Evolutionary conservation across 2,797 vertebrate genomes (phyloP).

Genomic region (Tolypeutes matacus): DNA sequence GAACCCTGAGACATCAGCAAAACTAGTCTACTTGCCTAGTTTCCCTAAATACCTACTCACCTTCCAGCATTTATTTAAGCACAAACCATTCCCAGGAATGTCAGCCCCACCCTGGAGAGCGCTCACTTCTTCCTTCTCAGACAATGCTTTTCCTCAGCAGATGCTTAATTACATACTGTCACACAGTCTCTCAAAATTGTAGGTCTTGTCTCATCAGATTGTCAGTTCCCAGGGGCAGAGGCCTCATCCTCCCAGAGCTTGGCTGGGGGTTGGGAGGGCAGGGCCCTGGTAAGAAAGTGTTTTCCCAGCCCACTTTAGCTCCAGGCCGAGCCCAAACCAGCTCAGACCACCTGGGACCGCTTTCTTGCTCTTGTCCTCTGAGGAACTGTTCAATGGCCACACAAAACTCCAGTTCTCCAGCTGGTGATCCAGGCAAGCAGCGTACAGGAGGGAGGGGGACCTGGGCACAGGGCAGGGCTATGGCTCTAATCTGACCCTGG

Average conservation of each 20-base stretch:
- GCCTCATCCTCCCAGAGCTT: conserved; percentile 14
- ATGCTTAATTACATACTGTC: conserved; percentile 82
- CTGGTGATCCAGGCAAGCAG: not conserved
- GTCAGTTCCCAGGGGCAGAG: conserved; percentile 63
- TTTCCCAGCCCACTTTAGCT: conserved; percentile 25
- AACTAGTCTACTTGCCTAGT: not conserved
- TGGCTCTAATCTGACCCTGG: not conserved
- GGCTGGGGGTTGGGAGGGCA: not conserved
- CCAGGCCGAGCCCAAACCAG: not conserved
- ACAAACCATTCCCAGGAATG: conserved; percentile 35
- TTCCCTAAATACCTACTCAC: conserved; percentile 12
- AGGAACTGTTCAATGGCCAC: not conserved
- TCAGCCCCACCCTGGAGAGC: conserved; percentile 33
- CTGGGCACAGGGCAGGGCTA: not conserved
- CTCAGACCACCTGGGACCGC: not conserved
- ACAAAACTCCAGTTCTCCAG: not conserved
- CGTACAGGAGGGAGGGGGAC: not conserved
- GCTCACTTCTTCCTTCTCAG: conserved; percentile 73
- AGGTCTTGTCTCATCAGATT: conserved; percentile 76
- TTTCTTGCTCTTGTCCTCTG: not conserved
- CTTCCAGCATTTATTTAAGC: not conserved
- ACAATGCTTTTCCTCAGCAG: conserved; percentile 80
- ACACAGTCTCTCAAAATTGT: conserved; percentile 80
- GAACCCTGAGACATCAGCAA: conserved; percentile 42
- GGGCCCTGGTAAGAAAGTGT: not conserved